Base-by-base conservation (phyloP, 2,797 vertebrate genomes). In the Acipenser ruthenus region DNA sequence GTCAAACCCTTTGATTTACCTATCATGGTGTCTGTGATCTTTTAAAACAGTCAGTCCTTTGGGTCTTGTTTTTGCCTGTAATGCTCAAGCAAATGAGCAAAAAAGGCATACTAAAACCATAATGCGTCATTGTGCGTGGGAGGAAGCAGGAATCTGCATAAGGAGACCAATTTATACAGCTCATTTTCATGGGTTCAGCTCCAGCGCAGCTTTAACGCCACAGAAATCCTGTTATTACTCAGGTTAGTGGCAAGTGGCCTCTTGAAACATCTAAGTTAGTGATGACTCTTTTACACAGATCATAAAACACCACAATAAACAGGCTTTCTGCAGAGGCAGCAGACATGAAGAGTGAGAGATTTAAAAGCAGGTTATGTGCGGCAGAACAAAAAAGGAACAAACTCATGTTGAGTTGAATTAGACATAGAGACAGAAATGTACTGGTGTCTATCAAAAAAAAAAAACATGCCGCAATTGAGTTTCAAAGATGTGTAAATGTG, bases 141-240 rank as follows among this genome's bases (percentile, higher is more conserved):
- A 58, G 11, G 9, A 11, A 12, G 55, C 11, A 58, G 55, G 13
- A 58, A 58, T 58, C 12, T 58, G 10, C 55, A 58, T n/a, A 13
- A 3, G 9, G 55, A 58, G 55, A 23, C 64, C 64, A 70, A 65
- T 70, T 66, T 66, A 56, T 60, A 66, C 15, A 50, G 63, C 62
- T 49, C 47, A 63, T 66, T 66, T 66, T 62, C 60, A 66, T 70
- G 65, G 23, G 53, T 56, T 70, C 52, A 13, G 69, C 49, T 50
- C 63, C 65, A 63, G 60, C 10, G n/a, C 11, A 49, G 23, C 58
- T 58, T 58, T 60, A 60, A 61, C 58, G 60, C 53, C 10, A 51
- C 52, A 48, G 13, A 67, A 62, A 67, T 67, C 7, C 23, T 3
- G 10, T 55, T 58, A 50, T 50, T 49, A 50, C 12, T 9, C 47